Base-by-base conservation (phyloP, 2,113 vertebrate genomes). In the Nanorana parkeri region DNA sequence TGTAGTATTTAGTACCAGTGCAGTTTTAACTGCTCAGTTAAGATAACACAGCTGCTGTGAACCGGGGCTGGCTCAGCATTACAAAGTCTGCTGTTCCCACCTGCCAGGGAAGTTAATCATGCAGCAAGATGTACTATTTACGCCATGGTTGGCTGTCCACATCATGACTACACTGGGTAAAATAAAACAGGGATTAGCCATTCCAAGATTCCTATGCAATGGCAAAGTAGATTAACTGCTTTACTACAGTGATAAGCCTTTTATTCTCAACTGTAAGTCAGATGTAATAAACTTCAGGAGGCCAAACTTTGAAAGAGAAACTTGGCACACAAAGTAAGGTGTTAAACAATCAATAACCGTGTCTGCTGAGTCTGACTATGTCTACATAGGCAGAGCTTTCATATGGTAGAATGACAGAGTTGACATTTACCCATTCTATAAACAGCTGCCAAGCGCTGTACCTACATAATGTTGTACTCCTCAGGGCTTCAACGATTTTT, bases 21-120 rank as follows among this genome's bases (percentile, higher is more conserved):
- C 23, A 32, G 78, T 61, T 69, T n/a, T 47, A 73, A 52, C 69
- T 74, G 69, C 68, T 81, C 26, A 47, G 36, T 63, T 81, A 74
- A 81, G 60, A 81, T 66, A 72, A 74, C 69, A 56, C 79, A 81
- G 79, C 79, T 81, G 79, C 28, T 74, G 74, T 20, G 58, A 74
- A 74, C 60, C 56, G 41, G 36, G 68, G 28, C 69, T 66, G 79
- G 79, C 61, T 74, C 79, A 65, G 65, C 60, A 74, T 56, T 66
- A 74, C 58, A 55, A 66, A 32, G 26, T 81, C 60, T 74, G 68
- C 69, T 72, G 8, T 60, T 61, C 24, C 4, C 23, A 72, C 68
- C 78, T 65, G 79, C 79, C 69, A 81, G 28, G 29, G 24, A 55
- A 81, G 20, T 64, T 74, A 81, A 81, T 66, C 79, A 81, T 81